These are phyloP conservation scores for Heliocidaris tuberculata DNA, from an alignment of 35 echinoderm and acorn worm genomes.

Conservation along the genomic window DNA sequence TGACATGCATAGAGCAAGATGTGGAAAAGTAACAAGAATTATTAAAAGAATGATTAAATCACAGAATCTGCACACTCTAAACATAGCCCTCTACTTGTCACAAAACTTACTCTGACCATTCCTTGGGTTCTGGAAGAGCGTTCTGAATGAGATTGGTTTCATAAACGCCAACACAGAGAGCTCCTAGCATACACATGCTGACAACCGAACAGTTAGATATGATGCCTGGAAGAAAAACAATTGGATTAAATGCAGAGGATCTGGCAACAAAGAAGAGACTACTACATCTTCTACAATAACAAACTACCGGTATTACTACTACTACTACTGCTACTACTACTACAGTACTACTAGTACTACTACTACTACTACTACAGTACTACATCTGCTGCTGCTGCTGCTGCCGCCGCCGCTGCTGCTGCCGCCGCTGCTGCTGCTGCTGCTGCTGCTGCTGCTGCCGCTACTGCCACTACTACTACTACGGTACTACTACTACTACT, in stretches of 20 bases:
- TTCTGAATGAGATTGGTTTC: constrained; percentile 67
- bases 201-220: constrained; percentile 80
- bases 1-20: too few relatives aligned
- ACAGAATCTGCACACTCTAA: too few relatives aligned
- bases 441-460: too few relatives aligned
- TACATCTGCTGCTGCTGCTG: neutral
- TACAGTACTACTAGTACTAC: too few relatives aligned
- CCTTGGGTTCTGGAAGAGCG: constrained; percentile 71
- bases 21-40: too few relatives aligned
- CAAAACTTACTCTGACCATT: constrained; percentile 70
- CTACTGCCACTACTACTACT: neutral
- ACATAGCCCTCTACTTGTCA: too few relatives aligned
- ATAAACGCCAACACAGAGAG: constrained; percentile 77
- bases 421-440: too few relatives aligned
- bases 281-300: too few relatives aligned
- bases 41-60: too few relatives aligned
- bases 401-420: too few relatives aligned
- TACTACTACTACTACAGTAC: neutral
- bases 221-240: constrained; percentile 57
- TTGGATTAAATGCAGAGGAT: neutral
- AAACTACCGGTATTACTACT: neutral
- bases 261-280: too few relatives aligned
- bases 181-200: constrained; percentile 62
- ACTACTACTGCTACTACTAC: neutral
- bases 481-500: neutral